Evolutionary conservation across 2,797 vertebrate species (phyloP), one percentile per base, ranked within the genome.

Genomic region (Enteromius argenteus): DNA sequence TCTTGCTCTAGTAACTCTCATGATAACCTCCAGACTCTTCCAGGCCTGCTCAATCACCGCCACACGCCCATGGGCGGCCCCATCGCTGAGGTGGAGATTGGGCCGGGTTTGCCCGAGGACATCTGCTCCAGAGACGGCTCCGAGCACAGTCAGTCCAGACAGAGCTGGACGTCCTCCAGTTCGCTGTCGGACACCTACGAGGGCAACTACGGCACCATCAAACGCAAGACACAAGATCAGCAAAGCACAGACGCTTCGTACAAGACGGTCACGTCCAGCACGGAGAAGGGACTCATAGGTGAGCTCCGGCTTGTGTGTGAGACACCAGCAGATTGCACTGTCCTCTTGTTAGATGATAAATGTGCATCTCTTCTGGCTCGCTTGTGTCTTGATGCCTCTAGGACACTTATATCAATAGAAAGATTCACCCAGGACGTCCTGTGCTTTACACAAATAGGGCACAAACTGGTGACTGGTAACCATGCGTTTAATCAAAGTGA

Each of bases 221-320:
- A 97, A 83, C 93, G 97, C 64, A 94, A 93, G 90, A 93, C 94
- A 27, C 88, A 96, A 66, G 96, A 97, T 86, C 91, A 94, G 87
- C 90, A 94, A 66, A 91, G 92, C 88, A 72, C 94, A 81, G 97
- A 98, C 84, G 69, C 96, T 2, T 87, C 91, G 85, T 99, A 97
- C 94, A 99, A 99, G 96, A 99, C 95, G 53, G 94, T 99, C 89
- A 99, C 97, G 60, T 99, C 97, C 0, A 99, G 97, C 93, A 99
- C 98, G 89, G 97, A 98, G 53, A 97, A 97, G 91, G 97, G 98
- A 89, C 97, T 99, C 81, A 99, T 99, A 95, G 98, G 98, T 99
- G 95, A 98, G 97, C 32, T n/a, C 13, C 19, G 19, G 30, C 30
- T 30, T 62, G 37, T 21, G 21, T 2, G 85, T 73, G 49, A 85